These are phyloP conservation scores for Crematogaster levior DNA, from an alignment of 2,888 invertebrate species.

Conservation along the genomic window DNA sequence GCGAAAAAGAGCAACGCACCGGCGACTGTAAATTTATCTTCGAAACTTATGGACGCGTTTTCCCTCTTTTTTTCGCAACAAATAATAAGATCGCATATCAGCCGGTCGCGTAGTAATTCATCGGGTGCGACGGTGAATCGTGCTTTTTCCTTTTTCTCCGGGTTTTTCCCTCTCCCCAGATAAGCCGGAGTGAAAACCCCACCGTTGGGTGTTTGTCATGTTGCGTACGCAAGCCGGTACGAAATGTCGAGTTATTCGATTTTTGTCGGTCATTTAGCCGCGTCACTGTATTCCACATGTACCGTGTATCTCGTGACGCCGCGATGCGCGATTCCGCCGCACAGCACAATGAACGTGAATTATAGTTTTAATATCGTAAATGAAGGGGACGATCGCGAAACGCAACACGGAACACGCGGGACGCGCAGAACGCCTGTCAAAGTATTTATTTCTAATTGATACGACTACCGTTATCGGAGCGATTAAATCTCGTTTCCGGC, in stretches of 20 bases:
- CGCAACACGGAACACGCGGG: background rate
- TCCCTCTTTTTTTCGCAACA: background rate
- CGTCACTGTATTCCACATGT: background rate
- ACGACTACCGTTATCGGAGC: background rate
- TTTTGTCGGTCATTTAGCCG: constrained; percentile 32
- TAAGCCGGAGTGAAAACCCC: constrained; percentile 25
- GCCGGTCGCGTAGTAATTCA: constrained; percentile 21
- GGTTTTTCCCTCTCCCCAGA: background rate
- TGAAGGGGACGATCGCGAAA: background rate
- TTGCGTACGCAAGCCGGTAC: constrained; percentile 20
- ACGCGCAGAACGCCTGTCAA: background rate
- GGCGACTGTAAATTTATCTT: constrained; percentile 13
- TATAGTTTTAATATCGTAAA: constrained; percentile 30
- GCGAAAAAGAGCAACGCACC: background rate
- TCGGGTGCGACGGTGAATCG: background rate
- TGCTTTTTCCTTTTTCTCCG: background rate
- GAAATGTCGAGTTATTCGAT: constrained; percentile 30
- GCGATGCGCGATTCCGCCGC: background rate
- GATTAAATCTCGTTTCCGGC: constrained; percentile 15
- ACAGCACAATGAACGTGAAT: background rate
- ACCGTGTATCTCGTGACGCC: background rate
- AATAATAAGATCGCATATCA: constrained; percentile 39
- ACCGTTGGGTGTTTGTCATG: constrained; percentile 20
- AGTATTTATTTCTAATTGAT: constrained; percentile 1
- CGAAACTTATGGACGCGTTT: constrained; percentile 25